These are phyloP conservation scores for Panagrolaimus sp. DNA, from an alignment of 1,140 invertebrate genomes.

Conservation along the genomic window DNA sequence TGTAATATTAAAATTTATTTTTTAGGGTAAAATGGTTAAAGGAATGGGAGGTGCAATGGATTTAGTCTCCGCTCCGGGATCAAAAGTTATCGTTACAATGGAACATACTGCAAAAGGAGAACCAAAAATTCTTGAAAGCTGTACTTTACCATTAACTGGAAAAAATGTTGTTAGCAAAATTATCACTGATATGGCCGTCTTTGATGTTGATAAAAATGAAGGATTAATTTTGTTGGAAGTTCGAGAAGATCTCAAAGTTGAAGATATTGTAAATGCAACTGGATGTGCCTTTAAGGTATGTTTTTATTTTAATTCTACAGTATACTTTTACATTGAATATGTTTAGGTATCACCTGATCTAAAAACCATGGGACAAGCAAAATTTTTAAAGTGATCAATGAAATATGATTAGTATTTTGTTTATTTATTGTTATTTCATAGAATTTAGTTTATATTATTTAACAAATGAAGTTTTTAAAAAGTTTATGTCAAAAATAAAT, in stretches of 20 bases:
- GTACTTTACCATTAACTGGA: conserved; percentile 88
- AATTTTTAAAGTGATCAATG: too few species aligned
- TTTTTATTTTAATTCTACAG: too few species aligned
- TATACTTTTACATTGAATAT: too few species aligned
- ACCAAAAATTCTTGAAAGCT: conserved; percentile 83
- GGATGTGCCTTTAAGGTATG: conserved; percentile 80
- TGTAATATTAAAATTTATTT: too few species aligned
- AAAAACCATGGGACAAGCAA: conserved; percentile 60
- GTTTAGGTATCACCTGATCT: conserved; percentile 63
- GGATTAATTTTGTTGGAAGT: conserved; percentile 73
- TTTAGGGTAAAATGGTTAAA: conserved; percentile 89
- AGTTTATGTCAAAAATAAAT: too few species aligned
- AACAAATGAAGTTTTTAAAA: too few species aligned
- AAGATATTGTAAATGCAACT: conserved; percentile 76
- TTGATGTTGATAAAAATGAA: conserved; percentile 76
- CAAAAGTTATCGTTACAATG: conserved; percentile 84
- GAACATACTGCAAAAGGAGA: conserved; percentile 87
- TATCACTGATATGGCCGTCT: conserved; percentile 93
- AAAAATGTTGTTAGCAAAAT: conserved; percentile 87
- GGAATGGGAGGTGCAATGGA: conserved; percentile 99
- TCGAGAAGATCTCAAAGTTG: conserved; percentile 73
- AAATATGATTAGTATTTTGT: too few species aligned
- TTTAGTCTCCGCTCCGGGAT: conserved; percentile 71
- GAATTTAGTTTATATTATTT: too few species aligned
- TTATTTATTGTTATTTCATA: too few species aligned